Evolutionary conservation across 2,888 invertebrate species (phyloP).

Genomic region (Amphiduros pacificus): DNA sequence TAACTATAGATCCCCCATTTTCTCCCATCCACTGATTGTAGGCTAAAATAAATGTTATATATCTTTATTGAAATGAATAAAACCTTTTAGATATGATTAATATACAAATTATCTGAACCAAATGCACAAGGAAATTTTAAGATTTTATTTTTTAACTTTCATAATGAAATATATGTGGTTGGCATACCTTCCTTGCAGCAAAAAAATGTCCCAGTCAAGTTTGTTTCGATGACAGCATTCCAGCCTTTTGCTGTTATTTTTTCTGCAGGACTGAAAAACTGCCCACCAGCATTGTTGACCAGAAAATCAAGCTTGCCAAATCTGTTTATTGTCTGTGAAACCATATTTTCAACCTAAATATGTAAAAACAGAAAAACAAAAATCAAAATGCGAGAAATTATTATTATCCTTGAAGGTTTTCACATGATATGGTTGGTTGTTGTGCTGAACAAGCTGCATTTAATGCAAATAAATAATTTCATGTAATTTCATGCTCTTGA

Average conservation of each 20-base stretch:
- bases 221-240: constrained; percentile 64
- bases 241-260: constrained; percentile 61
- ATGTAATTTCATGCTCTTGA: no score
- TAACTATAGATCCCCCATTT: constrained; percentile 62
- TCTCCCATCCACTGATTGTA: constrained; percentile 61
- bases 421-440: no score
- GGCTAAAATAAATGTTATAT: constrained; percentile 53
- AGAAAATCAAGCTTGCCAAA: constrained; percentile 62
- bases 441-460: no score
- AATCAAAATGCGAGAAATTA: neutral
- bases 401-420: no score
- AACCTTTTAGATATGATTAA: no score
- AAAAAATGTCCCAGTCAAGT: constrained; percentile 63
- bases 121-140: no score
- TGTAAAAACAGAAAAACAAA: neutral
- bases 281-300: constrained; percentile 65
- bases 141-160: no score
- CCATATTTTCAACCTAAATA: constrained; percentile 50
- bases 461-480: no score
- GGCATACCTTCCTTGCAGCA: constrained; percentile 63
- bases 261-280: constrained; percentile 59
- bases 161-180: no score
- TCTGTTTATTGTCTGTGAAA: constrained; percentile 47
- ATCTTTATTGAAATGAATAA: no score
- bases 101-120: no score